These are phyloP conservation scores for Peromyscus nudipes DNA, from an alignment of 2,797 vertebrate species.

Conservation along the genomic window DNA sequence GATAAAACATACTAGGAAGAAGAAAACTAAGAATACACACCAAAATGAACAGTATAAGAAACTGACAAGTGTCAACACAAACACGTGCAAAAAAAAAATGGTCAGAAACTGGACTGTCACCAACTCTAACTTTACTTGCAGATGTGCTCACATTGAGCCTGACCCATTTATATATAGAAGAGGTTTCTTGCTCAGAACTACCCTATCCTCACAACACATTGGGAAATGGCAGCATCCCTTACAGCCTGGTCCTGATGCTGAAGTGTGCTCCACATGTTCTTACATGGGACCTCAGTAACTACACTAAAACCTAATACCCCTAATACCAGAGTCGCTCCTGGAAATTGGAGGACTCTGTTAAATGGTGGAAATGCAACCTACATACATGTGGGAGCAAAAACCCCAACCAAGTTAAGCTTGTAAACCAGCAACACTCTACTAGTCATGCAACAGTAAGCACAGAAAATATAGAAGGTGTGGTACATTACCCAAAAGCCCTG, in stretches of 20 bases:
- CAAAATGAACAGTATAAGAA: neutral
- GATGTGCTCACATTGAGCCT: neutral
- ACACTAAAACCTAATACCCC: neutral
- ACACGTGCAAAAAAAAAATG: too few relatives aligned
- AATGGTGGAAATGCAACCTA: neutral
- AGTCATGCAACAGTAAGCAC: neutral
- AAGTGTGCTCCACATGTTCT: accelerated
- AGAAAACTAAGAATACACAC: neutral
- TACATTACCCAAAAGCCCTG: slow-evolving; percentile 94
- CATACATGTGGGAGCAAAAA: slow-evolving; percentile 18
- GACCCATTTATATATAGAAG: neutral
- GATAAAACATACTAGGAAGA: neutral
- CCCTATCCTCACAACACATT: neutral
- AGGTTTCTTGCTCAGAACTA: neutral
- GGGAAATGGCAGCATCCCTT: neutral
- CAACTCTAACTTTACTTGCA: neutral
- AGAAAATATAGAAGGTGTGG: neutral
- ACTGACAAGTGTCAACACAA: neutral
- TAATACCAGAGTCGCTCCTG: neutral
- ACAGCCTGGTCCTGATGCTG: neutral
- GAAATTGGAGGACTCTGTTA: neutral
- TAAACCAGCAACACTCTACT: neutral
- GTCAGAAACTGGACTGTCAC: accelerated
- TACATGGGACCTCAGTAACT: accelerated
- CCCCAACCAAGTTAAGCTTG: neutral